A percentile compares a stretch with the other conserved stretches of the same genome.
Conservation (phyloP, 1,140 invertebrate genomes). For the Drosophila kepulauana region DNA sequence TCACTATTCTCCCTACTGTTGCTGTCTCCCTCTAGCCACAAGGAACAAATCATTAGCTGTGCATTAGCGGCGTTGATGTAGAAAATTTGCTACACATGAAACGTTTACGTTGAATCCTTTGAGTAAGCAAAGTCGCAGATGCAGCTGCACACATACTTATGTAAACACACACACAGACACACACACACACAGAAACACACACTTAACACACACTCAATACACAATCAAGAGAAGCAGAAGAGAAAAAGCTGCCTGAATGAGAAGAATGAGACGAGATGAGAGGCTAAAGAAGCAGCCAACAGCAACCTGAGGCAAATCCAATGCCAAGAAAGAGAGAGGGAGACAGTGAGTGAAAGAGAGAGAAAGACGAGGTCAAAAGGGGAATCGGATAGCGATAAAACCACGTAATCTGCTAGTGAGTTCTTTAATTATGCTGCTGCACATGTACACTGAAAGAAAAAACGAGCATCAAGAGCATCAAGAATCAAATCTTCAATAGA, state of each 20-base stretch:
- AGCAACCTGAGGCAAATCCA: no score
- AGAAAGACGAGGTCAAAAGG: not conserved
- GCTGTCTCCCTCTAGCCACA: not conserved
- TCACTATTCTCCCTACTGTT: not conserved
- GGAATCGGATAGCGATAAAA: constrained; percentile 65
- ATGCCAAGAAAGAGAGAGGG: not conserved
- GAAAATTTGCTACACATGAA: constrained; percentile 51
- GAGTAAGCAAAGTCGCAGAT: constrained; percentile 43
- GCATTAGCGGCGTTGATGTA: constrained; percentile 50
- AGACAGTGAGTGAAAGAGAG: constrained; percentile 4
- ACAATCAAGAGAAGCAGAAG: no score
- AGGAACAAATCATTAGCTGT: constrained; percentile 42
- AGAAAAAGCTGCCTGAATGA: not conserved
- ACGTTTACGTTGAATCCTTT: constrained; percentile 58
- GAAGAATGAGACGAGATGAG: not conserved
- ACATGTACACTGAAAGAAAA: constrained; percentile 34
- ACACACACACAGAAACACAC: not conserved
- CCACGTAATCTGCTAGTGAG: constrained; percentile 81
- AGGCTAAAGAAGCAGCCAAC: not conserved
- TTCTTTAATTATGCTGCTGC: constrained; percentile 80
- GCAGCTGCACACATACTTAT: constrained; percentile 14
- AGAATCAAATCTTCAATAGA: no score
- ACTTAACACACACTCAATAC: not conserved
- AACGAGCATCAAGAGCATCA: no score
- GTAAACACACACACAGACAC: not conserved